Conservation (phyloP, 2,888 invertebrate species). For the Resseliella maxima region DNA sequence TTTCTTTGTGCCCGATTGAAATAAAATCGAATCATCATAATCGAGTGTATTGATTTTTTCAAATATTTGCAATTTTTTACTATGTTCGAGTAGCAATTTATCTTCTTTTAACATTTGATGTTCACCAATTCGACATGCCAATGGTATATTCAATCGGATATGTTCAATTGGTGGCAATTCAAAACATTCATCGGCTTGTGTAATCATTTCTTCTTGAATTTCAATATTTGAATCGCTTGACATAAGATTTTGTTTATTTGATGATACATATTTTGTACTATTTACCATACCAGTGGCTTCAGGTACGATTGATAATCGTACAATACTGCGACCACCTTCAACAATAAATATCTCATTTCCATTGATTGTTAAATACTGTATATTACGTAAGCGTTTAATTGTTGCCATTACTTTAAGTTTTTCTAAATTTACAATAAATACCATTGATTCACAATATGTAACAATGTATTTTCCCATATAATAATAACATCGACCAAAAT, state of each 20-base stretch:
- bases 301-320: conserved; percentile 81
- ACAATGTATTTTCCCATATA: conserved; percentile 80
- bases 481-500: conserved; percentile 74
- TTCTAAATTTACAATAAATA: conserved; percentile 82
- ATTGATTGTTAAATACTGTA: conserved; percentile 63
- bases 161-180: conserved; percentile 75
- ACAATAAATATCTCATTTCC: conserved; percentile 81
- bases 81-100: conserved; percentile 61
- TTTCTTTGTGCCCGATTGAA: conserved; percentile 70
- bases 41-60: conserved; percentile 79
- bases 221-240: conserved; percentile 61
- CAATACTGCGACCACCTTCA: conserved; percentile 80
- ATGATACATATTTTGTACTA: conserved; percentile 4
- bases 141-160: conserved; percentile 68
- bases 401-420: conserved; percentile 75
- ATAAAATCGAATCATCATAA: conserved; percentile 77
- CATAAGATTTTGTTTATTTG: neutral
- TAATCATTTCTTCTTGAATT: conserved; percentile 66
- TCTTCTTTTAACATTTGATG: conserved; percentile 57
- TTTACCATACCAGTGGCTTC: conserved; percentile 68
- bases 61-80: conserved; percentile 73
- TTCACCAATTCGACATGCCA: conserved; percentile 56
- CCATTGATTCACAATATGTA: conserved; percentile 76
- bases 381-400: conserved; percentile 71
- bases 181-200: conserved; percentile 80